Evolutionary conservation across 1,140 invertebrate species (phyloP).

Genomic region (Anoplophora glabripennis): DNA sequence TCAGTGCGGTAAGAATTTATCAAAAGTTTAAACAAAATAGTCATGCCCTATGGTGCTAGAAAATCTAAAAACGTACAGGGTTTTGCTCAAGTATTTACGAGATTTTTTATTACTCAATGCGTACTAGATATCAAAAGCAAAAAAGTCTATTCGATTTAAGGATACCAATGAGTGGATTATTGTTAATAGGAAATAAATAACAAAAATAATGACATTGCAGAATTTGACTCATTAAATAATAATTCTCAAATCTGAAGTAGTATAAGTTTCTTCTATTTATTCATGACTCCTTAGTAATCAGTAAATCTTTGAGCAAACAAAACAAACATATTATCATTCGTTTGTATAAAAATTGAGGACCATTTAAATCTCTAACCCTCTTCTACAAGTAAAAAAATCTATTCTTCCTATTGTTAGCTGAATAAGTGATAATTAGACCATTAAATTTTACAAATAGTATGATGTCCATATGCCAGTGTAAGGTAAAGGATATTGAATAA

Average conservation of each 20-base stretch:
- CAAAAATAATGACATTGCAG: too few relatives aligned
- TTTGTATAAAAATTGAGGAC: constrained; percentile 22
- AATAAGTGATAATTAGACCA: constrained; percentile 30
- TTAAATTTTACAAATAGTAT: constrained; percentile 27
- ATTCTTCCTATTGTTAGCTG: constrained; percentile 37
- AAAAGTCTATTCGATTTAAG: too few relatives aligned
- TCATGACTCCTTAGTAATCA: neutral
- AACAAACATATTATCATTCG: constrained; percentile 7
- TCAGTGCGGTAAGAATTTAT: constrained; percentile 5
- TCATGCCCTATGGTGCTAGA: constrained; percentile 10
- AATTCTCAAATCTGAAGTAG: too few relatives aligned
- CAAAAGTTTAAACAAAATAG: neutral
- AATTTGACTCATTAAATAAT: too few relatives aligned
- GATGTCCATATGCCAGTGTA: constrained; percentile 28
- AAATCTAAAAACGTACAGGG: too few relatives aligned
- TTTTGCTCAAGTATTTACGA: too few relatives aligned
- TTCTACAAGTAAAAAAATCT: constrained; percentile 28
- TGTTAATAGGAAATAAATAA: too few relatives aligned
- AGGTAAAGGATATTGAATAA: constrained; percentile 29
- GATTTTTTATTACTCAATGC: too few relatives aligned
- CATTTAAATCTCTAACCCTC: constrained; percentile 16
- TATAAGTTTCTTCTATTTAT: too few relatives aligned
- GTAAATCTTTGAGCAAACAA: constrained; percentile 3
- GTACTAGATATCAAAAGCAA: neutral
- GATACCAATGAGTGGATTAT: too few relatives aligned